These are phyloP conservation scores for Rana temporaria DNA, from an alignment of 2,113 vertebrate species.

Conservation along the genomic window DNA sequence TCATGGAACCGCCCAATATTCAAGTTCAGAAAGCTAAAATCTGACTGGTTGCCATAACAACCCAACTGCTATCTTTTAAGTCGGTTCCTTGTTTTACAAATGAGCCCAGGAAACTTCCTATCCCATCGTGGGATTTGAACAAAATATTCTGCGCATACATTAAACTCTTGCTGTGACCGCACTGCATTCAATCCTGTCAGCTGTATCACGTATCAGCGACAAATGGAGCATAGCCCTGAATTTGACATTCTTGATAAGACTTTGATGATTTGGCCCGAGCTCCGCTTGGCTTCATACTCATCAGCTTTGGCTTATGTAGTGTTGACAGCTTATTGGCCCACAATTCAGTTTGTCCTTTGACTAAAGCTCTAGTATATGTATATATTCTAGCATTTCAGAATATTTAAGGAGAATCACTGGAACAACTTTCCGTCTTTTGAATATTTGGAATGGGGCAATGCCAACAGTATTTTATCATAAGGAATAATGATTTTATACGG, in stretches of 20 bases:
- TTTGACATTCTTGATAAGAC: constrained; percentile 60
- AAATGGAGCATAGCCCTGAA: constrained; percentile 60
- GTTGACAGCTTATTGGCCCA: constrained; percentile 65
- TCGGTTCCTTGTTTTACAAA: no score
- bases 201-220: constrained; percentile 1
- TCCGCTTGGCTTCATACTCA: constrained; percentile 57
- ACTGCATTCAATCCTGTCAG: constrained; percentile 1
- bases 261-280: constrained; percentile 56
- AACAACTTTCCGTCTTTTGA: constrained; percentile 2
- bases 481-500: background rate
- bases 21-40: no score
- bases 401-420: constrained; percentile 63
- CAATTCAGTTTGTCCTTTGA: constrained; percentile 24
- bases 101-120: background rate
- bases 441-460: background rate
- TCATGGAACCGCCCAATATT: no score
- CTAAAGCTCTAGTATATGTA: constrained; percentile 50
- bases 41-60: no score
- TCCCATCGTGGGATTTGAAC: background rate
- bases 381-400: constrained; percentile 56
- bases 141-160: background rate
- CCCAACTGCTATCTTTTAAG: no score
- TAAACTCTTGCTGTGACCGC: constrained; percentile 4
- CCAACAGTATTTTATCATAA: constrained; percentile 8
- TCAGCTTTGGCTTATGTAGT: constrained; percentile 58